A percentile compares a stretch with the other conserved stretches of the same genome.
These are phyloP conservation scores for Frieseomelitta varia DNA, from an alignment of 1,140 invertebrate species.

Conservation along the genomic window DNA sequence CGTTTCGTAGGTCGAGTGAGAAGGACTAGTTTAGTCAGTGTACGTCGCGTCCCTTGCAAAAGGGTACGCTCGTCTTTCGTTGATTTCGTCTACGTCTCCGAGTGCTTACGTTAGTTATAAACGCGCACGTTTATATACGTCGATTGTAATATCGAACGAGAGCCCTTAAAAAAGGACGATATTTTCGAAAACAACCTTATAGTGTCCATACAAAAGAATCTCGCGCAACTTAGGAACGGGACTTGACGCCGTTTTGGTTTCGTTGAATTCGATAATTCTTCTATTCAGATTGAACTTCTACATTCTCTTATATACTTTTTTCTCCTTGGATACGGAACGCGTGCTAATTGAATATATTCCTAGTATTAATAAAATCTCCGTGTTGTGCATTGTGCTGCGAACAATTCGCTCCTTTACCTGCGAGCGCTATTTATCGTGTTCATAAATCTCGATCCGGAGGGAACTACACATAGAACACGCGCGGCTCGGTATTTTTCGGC, in stretches of 20 bases:
- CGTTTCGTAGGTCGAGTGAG: constrained; percentile 67
- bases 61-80: constrained; percentile 60
- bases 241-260: constrained; percentile 36
- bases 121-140: background rate
- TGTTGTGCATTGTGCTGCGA: constrained; percentile 15
- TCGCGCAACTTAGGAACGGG: constrained; percentile 36
- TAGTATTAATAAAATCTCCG: constrained; percentile 5
- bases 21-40: constrained; percentile 70
- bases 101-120: constrained; percentile 14
- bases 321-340: background rate
- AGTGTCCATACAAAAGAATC: constrained; percentile 28
- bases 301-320: background rate
- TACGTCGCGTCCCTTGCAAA: constrained; percentile 68
- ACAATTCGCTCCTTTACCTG: constrained; percentile 15
- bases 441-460: constrained; percentile 34
- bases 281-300: background rate
- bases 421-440: constrained; percentile 30
- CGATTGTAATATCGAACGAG: background rate
- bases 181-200: constrained; percentile 3
- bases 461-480: constrained; percentile 34
- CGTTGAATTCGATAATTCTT: background rate
- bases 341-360: background rate
- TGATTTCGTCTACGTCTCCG: constrained; percentile 29
- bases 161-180: background rate
- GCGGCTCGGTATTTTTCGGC: constrained; percentile 61